phyloP scores from a whole-genome alignment of 1,140 invertebrate genomes.

The Copidosoma floridanum region DNA sequence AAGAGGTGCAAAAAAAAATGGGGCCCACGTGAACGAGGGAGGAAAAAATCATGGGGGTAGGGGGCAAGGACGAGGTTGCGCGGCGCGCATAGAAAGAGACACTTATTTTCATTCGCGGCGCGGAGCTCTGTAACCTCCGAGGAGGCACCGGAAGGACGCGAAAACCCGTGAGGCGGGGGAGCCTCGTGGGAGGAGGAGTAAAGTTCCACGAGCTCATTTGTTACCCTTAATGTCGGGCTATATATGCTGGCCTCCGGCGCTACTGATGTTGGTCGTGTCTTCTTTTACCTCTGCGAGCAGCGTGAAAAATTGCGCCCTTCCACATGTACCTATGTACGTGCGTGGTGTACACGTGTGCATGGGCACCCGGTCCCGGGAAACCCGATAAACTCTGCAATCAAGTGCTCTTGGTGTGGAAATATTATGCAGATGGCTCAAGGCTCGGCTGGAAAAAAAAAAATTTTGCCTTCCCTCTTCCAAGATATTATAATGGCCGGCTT shows the following conservation, averaged over 20 bases:
- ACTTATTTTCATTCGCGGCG: slow-evolving; percentile 50
- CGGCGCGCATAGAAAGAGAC: slow-evolving; percentile 28
- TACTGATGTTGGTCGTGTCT: too few species aligned
- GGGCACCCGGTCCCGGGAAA: not conserved
- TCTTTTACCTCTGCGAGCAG: not conserved
- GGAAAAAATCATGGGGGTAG: not conserved
- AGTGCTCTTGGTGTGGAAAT: slow-evolving; percentile 25
- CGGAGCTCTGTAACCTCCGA: too few species aligned
- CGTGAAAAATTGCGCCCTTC: slow-evolving; percentile 15
- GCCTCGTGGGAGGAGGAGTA: slow-evolving; percentile 43
- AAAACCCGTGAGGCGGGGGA: too few species aligned
- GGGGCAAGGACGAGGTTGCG: not conserved
- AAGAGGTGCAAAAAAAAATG: slow-evolving; percentile 14
- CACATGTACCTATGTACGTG: too few species aligned
- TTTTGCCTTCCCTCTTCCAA: too few species aligned
- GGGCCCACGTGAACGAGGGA: not conserved
- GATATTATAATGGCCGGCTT: too few species aligned
- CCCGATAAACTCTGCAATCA: slow-evolving; percentile 26
- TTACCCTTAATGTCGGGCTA: slow-evolving; percentile 49
- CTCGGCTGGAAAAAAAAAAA: too few species aligned
- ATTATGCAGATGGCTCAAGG: slow-evolving; percentile 3
- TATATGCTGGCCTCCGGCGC: too few species aligned
- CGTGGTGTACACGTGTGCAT: too few species aligned
- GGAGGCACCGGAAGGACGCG: slow-evolving; percentile 46
- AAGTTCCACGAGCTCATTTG: slow-evolving; percentile 45